phyloP scores from a whole-genome alignment of 1,140 invertebrate genomes.

The Papilio xuthus region DNA sequence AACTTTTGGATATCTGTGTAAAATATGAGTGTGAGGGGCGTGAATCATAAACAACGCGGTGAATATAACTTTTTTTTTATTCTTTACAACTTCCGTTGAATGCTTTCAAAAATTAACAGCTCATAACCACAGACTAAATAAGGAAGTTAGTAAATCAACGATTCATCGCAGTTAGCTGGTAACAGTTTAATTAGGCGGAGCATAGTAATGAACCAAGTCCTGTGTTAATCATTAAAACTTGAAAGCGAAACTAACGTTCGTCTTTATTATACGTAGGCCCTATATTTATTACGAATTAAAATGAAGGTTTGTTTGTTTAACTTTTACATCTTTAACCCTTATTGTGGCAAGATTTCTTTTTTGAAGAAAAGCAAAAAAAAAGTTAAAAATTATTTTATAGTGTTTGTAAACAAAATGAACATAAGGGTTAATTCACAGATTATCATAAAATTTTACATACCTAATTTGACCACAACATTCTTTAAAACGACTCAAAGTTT shows the following conservation, averaged over 20 bases:
- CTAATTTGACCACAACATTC: too few species aligned
- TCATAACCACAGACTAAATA: constrained; percentile 53
- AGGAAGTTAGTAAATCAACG: constrained; percentile 64
- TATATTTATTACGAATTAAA: neutral
- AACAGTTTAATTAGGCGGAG: constrained; percentile 64
- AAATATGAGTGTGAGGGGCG: constrained; percentile 2
- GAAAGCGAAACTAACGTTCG: neutral
- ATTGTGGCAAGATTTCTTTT: too few species aligned
- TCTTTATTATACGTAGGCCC: neutral
- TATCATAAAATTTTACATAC: too few species aligned
- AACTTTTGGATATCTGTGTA: neutral
- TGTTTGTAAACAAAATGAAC: too few species aligned
- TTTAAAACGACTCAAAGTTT: too few species aligned
- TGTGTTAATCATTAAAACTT: constrained; percentile 42
- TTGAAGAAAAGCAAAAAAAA: too few species aligned
- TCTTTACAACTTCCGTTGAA: constrained; percentile 29
- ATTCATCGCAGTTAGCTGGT: constrained; percentile 56
- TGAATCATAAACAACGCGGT: constrained; percentile 7
- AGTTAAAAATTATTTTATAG: too few species aligned
- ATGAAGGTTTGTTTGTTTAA: neutral
- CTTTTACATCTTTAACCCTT: neutral
- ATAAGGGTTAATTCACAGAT: too few species aligned
- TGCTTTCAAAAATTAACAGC: constrained; percentile 52
- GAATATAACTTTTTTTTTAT: constrained; percentile 26
- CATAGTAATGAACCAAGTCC: constrained; percentile 52